Conservation (phyloP, 2,113 vertebrate species). For the Alces alces region DNA sequence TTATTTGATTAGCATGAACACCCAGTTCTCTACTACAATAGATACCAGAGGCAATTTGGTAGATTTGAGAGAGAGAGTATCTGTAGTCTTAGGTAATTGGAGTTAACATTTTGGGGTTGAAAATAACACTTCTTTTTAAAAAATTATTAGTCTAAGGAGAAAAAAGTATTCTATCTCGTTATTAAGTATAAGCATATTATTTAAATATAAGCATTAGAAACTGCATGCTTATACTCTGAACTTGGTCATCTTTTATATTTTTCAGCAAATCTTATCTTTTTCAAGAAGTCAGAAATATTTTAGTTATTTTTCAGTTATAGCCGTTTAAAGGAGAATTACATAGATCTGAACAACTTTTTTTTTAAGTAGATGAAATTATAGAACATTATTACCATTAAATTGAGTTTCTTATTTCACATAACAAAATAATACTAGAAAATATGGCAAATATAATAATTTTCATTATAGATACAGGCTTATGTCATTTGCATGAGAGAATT, state of each 20-base stretch:
- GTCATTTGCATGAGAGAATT: neutral
- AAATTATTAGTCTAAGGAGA: slow-evolving; percentile 50
- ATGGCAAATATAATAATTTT: neutral
- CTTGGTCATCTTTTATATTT: slow-evolving; percentile 35
- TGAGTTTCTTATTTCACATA: slow-evolving; percentile 9
- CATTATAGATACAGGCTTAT: neutral
- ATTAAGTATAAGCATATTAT: slow-evolving; percentile 28
- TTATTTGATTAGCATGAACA: slow-evolving; percentile 37
- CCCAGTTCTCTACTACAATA: neutral
- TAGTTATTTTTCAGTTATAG: slow-evolving; percentile 17
- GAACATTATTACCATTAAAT: neutral
- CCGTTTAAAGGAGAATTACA: slow-evolving; percentile 10
- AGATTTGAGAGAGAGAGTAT: neutral
- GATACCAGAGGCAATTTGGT: slow-evolving; percentile 12
- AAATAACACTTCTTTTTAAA: slow-evolving; percentile 63
- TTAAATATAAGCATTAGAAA: slow-evolving; percentile 29
- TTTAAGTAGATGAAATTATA: neutral
- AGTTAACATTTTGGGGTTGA: slow-evolving; percentile 66
- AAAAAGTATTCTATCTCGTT: slow-evolving; percentile 9
- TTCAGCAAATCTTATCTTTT: slow-evolving; percentile 1
- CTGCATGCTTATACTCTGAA: slow-evolving; percentile 1
- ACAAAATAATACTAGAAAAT: neutral
- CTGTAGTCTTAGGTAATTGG: slow-evolving; percentile 31
- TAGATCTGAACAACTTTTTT: neutral
- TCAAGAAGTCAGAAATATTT: neutral